Evolutionary conservation across 2,113 vertebrate species (phyloP).

Genomic region (Neopipo cinnamomea): DNA sequence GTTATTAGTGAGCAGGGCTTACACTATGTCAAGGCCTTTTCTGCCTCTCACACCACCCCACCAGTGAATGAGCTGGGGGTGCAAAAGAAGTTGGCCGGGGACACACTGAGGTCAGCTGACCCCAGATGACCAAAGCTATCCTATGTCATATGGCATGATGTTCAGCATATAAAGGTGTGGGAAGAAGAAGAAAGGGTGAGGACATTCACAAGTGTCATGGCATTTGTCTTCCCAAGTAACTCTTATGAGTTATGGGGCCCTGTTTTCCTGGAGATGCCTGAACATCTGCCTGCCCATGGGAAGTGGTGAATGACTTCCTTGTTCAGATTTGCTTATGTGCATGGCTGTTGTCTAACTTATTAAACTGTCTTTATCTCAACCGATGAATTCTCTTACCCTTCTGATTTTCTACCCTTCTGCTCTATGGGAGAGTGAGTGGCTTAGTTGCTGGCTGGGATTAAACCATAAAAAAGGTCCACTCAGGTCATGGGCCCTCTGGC

Average conservation of each 20-base stretch:
- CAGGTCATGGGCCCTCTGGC: background rate
- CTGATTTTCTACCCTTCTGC: background rate
- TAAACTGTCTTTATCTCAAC: background rate
- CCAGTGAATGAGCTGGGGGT: background rate
- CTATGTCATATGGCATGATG: background rate
- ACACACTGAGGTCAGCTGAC: background rate
- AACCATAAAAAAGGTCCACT: background rate
- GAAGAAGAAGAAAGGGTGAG: background rate
- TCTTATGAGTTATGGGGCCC: accelerated
- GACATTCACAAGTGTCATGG: too few species aligned
- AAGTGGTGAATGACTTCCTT: background rate
- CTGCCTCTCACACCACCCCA: background rate
- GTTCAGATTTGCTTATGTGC: background rate
- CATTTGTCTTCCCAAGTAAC: background rate
- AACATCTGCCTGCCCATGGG: background rate
- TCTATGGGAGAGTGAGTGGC: too few species aligned
- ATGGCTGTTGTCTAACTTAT: accelerated
- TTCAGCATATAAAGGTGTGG: background rate
- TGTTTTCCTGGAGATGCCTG: background rate
- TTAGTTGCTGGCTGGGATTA: background rate
- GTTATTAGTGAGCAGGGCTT: background rate
- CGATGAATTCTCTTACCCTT: background rate
- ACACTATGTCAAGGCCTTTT: background rate
- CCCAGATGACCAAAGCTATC: background rate
- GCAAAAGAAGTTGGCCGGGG: background rate